Evolutionary conservation across 2,888 invertebrate species (phyloP), one percentile per base, ranked within the genome.

Genomic region (Polydrusus pterygomalis): DNA sequence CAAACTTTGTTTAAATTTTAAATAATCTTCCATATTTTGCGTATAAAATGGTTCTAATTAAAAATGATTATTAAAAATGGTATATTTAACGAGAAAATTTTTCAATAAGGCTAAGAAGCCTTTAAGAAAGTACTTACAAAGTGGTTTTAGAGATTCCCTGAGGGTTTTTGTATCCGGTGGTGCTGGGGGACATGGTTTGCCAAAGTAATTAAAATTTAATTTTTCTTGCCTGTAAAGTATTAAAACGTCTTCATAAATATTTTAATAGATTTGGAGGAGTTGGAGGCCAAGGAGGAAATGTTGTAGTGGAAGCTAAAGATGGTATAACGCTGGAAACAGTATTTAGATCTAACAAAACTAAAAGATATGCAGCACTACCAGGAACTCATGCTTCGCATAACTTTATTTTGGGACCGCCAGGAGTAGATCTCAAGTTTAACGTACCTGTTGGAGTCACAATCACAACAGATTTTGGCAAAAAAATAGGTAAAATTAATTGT

Each of bases 211-310:
- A 20, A 49, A 15, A 10, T 68, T 15, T 8, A 54, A 54, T 25
- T 3, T 25, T 25, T 25, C 1, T 67, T 58, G 34, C 34, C 34
- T 34, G 10, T 34, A 25, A 5, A 25, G 25, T 25, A 25, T 25
- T 25, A 5, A 25, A 25, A 25, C 25, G 1, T 25, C 5, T 25
- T 25, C 1, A 25, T 43, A 43, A 7, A 1, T n/a, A n/a, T 45
- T 79, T 88, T 93, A 93, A n/a, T 1, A 94, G 93, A 83, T 96
- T 92, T 87, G 97, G 97, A 1, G 98, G 96, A 0, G 87, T 95
- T 11, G 98, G 98, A 10, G 98, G 98, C 0, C 92, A 93, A 86
- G 98, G 98, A 49, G 98, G 98, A 1, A 92, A 94, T 87, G 93
- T 99, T 2, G 92, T 92, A 82, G 90, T 95, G 15, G 87, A 91